Evolutionary conservation across 2,113 vertebrate species (phyloP).

Genomic region (Eolophus roseicapilla): DNA sequence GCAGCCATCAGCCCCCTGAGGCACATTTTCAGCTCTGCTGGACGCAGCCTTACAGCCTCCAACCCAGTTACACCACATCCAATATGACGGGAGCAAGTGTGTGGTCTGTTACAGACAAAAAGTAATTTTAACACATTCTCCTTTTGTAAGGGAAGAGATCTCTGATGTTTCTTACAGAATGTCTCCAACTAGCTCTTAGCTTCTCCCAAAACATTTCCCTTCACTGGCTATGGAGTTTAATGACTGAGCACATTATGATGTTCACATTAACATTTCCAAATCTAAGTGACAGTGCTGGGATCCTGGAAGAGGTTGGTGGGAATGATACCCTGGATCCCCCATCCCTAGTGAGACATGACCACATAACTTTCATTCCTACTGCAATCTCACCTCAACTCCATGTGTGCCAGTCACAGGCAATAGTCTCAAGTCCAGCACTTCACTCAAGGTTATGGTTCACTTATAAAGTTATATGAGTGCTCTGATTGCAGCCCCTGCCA

Average conservation of each 20-base stretch:
- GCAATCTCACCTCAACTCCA: not conserved
- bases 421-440: not conserved
- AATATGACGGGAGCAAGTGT: not conserved
- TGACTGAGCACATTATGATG: fast-evolving
- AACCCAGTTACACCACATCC: not conserved
- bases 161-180: not conserved
- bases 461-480: not conserved
- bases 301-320: not conserved
- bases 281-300: not conserved
- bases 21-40: not conserved
- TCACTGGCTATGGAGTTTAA: not conserved
- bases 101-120: not conserved
- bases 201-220: not conserved
- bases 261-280: not conserved
- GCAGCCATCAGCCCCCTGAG: not conserved
- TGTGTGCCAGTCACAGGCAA: not conserved
- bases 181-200: not conserved
- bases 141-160: not conserved
- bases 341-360: not conserved
- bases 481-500: not conserved
- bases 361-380: not conserved
- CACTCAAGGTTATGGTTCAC: not conserved
- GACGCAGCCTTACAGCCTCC: not conserved
- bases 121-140: not conserved
- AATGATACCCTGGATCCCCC: not conserved